Evolutionary conservation across 2,113 vertebrate genomes (phyloP).

Genomic region (Nannospalax galili): DNA sequence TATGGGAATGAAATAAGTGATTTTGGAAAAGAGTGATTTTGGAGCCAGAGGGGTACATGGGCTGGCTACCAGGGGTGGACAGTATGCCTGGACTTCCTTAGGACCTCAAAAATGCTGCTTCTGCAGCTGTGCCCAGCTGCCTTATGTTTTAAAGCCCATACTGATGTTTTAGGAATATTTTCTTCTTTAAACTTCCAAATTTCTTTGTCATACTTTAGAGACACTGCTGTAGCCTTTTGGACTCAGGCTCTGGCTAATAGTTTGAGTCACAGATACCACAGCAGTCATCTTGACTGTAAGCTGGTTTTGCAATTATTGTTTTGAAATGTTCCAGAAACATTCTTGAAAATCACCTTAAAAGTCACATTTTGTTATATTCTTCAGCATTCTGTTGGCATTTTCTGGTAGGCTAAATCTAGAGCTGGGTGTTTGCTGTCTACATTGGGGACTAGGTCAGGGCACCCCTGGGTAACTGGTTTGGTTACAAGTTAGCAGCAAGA

Average conservation of each 20-base stretch:
- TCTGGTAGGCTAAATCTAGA: neutral
- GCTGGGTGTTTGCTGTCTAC: neutral
- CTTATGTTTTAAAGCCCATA: neutral
- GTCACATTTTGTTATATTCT: neutral
- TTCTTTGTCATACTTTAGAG: conserved; percentile 1
- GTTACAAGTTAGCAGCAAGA: neutral
- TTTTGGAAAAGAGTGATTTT: neutral
- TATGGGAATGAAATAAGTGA: neutral
- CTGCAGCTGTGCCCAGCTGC: neutral
- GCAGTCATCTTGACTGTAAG: neutral
- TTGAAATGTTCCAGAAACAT: neutral
- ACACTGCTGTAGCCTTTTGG: neutral
- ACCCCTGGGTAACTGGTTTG: neutral
- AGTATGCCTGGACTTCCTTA: neutral
- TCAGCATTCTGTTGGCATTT: neutral
- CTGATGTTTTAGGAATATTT: neutral
- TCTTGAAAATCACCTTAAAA: conserved; percentile 22
- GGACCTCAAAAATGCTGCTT: neutral
- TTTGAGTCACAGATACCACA: neutral
- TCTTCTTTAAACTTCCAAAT: conserved; percentile 28
- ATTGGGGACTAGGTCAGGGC: neutral
- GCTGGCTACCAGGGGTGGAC: neutral
- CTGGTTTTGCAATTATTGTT: neutral
- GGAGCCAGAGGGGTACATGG: neutral
- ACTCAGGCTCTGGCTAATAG: neutral